Base-by-base conservation (phyloP, 2,888 invertebrate genomes). In the Leptothorax acervorum region DNA sequence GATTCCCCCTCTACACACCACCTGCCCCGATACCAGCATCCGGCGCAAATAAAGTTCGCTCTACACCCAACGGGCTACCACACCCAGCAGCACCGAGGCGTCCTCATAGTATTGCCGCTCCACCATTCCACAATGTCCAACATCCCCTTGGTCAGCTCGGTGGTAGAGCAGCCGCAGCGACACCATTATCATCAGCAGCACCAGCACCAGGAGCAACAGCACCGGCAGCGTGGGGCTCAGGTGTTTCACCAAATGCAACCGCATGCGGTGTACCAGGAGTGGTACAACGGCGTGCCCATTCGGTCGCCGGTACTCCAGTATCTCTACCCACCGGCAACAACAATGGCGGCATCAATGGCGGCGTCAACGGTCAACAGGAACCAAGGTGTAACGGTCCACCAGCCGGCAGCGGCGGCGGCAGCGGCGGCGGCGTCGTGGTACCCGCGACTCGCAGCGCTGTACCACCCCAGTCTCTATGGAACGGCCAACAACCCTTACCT, bases 1-100 rank as follows among this genome's bases (percentile, higher is more conserved):
- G 95, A 87, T 96, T 96, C 94, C 95, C 96, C 85, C 95, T 96
- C 65, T 96, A 96, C 94, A 95, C 95, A 60, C 96, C 96, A 87
- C 96, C 96, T 86, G 95, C 95, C 51, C 94, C 94, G 83, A 94
- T 95, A 86, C 95, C 95, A 85, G 91, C 94, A 88, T 93, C 94
- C 84, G 92, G 93, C 71, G 88, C 93, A 90, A 92, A 91, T 91
- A 94, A 94, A 93, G 60, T 93, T 88, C 93, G 93, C 88, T 93
- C 94, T 89, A 92, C 93, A 88, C 93, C 94, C 90, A 94, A 94
- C 90, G 94, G 94, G 85, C 51, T 93, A 88, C 90, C 94, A 88
- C 93, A 93, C 83, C 90, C 94, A 88, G 62, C 91, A 88, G 89
- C 92, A 88, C 89, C 93, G 91, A 95, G 96, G 87, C 95, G 96